These are phyloP conservation scores for Ophion obscuratus DNA, from an alignment of 2,888 invertebrate genomes.

Conservation along the genomic window DNA sequence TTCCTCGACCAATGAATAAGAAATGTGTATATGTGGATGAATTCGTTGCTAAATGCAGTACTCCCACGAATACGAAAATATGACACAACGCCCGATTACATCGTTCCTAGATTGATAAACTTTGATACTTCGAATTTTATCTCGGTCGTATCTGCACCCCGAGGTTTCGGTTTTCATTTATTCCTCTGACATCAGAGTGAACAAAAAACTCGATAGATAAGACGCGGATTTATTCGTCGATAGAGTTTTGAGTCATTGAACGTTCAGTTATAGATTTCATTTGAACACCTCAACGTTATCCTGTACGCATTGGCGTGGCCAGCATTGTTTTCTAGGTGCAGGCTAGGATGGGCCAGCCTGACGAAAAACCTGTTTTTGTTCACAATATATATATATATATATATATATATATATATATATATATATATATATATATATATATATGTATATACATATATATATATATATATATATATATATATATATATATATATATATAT, in stretches of 20 bases:
- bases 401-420: too few species aligned
- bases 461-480: too few species aligned
- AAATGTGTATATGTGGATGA: not conserved
- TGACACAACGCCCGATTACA: not conserved
- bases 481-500: too few species aligned
- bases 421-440: too few species aligned
- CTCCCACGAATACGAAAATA: not conserved
- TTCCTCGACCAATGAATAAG: not conserved
- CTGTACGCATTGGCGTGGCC: too few species aligned
- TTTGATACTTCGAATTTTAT: not conserved
- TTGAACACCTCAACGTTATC: not conserved
- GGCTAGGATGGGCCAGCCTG: too few species aligned
- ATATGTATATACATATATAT: too few species aligned
- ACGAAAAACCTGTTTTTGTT: too few species aligned
- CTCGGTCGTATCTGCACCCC: not conserved
- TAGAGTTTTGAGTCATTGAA: not conserved
- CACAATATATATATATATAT: too few species aligned
- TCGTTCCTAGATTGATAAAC: not conserved
- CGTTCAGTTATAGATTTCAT: not conserved
- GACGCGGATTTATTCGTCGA: not conserved
- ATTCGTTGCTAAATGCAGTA: not conserved
- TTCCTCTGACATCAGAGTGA: not conserved
- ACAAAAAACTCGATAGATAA: conserved; percentile 2
- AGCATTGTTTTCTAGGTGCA: too few species aligned
- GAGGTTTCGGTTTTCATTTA: not conserved